Base-by-base conservation (phyloP, 2,113 vertebrate genomes). In the Phyllopteryx taeniolatus region DNA sequence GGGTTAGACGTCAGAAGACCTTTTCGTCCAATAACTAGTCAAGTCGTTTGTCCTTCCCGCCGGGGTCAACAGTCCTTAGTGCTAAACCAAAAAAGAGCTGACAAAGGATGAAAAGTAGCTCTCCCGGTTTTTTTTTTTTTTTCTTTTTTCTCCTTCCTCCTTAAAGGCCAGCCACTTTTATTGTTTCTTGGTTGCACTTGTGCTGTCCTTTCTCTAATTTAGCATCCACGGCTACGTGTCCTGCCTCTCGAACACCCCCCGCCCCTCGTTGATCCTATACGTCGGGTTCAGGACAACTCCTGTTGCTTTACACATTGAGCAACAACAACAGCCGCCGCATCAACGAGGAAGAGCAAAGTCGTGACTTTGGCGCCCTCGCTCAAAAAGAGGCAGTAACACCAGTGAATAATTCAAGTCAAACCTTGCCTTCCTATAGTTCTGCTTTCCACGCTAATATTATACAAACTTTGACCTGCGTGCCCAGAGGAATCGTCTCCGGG, bases 141-240 rank as follows among this genome's bases (percentile, higher is more conserved):
- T 6, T 15, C n/a, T 33, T 60, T 33, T 17, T 33, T 15, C 13
- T 15, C 35, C 35, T 39, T 39, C 35, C 35, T 33, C 31, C 14
- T 61, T 31, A 35, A 61, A 89, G 86, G 81, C 85, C 78, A 83
- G 69, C 56, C 63, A 81, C 80, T 83, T 67, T 76, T 56, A 49
- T 61, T 71, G 74, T 61, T 67, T 70, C 70, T 72, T 74, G n/a
- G 43, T 27, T 44, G 43, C 63, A 70, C 72, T 71, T 82, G 81
- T 81, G 70, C 82, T 82, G 81, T 89, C 83, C 85, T 88, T 85
- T 79, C 83, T 84, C 76, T 90, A 90, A 92, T 89, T 91, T 89
- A 89, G 86, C 87, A 80, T 85, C 78, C 80, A 75, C 63, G 78
- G 75, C 73, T 87, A 87, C 83, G 88, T 89, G 87, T 79, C 78